These are phyloP conservation scores for Eristalinus sepulchralis DNA, from an alignment of 2,888 invertebrate species.

Conservation along the genomic window DNA sequence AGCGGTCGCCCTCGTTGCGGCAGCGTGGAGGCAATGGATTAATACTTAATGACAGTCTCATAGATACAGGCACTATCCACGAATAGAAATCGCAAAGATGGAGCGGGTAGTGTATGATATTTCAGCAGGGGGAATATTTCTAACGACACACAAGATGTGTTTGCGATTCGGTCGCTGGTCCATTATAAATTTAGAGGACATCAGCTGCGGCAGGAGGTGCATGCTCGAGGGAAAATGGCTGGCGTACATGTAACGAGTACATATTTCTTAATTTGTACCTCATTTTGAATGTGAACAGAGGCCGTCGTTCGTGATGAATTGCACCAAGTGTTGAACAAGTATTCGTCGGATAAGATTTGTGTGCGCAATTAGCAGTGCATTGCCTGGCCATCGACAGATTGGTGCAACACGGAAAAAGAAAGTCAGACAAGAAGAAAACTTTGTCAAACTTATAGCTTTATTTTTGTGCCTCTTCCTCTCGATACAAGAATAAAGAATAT, in stretches of 20 bases:
- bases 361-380: background rate
- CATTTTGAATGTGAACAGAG: background rate
- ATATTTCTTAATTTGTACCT: background rate
- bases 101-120: background rate
- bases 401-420: too few relatives aligned
- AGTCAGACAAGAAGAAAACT: too few relatives aligned
- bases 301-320: background rate
- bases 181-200: background rate
- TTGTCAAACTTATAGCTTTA: too few relatives aligned
- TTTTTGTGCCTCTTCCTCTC: too few relatives aligned
- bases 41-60: background rate
- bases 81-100: background rate
- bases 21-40: background rate
- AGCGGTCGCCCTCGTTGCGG: background rate
- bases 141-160: background rate
- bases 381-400: background rate
- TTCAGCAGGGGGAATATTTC: background rate
- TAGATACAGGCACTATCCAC: background rate
- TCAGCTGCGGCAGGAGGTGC: background rate
- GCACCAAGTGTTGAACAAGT: background rate
- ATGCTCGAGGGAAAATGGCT: too few relatives aligned
- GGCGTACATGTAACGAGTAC: background rate
- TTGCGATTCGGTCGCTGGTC: too few relatives aligned
- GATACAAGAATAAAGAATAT: too few relatives aligned
- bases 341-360: background rate